These are phyloP conservation scores for Holacanthus passer DNA, from an alignment of 2,113 vertebrate genomes.

Conservation along the genomic window DNA sequence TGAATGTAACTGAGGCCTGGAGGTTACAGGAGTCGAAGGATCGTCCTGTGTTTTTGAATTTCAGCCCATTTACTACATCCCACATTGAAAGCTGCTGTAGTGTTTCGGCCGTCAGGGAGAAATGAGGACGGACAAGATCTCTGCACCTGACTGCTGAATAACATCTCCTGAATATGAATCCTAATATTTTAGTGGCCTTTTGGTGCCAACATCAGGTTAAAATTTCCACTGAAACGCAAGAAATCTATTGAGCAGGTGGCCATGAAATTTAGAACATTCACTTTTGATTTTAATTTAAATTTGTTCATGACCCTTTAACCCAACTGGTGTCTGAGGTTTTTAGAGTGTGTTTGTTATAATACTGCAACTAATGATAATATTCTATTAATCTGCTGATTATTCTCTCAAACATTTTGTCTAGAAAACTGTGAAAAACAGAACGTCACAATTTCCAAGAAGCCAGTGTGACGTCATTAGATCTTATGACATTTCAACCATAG, in stretches of 20 bases:
- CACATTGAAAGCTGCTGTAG: too few species aligned
- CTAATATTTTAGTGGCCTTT: neutral
- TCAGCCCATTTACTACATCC: neutral
- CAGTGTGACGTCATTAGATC: too few species aligned
- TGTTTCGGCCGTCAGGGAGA: too few species aligned
- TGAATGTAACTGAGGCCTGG: slow-evolving; percentile 3
- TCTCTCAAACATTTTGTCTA: neutral
- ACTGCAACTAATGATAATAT: neutral
- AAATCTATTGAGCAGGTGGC: neutral
- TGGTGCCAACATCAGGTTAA: neutral
- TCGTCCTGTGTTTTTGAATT: slow-evolving; percentile 19
- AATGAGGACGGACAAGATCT: too few species aligned
- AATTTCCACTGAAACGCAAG: neutral
- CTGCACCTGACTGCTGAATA: too few species aligned
- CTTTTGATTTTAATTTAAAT: neutral
- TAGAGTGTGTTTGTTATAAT: neutral
- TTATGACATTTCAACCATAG: too few species aligned
- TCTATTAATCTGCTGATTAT: neutral
- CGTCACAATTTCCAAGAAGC: neutral
- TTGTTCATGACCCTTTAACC: neutral
- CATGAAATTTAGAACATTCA: neutral
- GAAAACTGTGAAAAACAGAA: neutral
- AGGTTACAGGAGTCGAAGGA: slow-evolving; percentile 43
- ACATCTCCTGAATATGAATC: neutral
- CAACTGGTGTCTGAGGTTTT: neutral